These are phyloP conservation scores for Rynchops niger DNA, from an alignment of 2,113 vertebrate genomes.

Conservation along the genomic window DNA sequence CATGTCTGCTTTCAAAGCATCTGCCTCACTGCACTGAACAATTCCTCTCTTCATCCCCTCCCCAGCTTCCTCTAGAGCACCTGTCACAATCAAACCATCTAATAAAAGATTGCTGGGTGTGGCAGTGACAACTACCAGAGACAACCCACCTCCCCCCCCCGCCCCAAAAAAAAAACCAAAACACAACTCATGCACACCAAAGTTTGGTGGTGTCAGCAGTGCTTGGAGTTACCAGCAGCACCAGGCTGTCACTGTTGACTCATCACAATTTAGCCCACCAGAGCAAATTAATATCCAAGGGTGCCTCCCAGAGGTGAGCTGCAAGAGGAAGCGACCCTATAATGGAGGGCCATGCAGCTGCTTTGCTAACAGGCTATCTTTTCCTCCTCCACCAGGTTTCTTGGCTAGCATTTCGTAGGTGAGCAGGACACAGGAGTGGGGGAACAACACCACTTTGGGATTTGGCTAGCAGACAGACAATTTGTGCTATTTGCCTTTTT, in stretches of 20 bases:
- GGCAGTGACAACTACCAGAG: background rate
- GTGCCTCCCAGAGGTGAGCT: constrained; percentile 60
- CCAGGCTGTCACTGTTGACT: background rate
- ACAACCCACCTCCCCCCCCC: no score
- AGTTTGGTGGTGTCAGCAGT: accelerated
- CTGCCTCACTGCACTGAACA: background rate
- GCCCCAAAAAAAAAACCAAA: background rate
- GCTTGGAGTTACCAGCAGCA: background rate
- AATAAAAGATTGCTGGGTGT: background rate
- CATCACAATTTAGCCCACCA: constrained; percentile 20
- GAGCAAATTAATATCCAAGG: constrained; percentile 14
- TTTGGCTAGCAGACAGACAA: background rate
- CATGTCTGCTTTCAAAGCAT: background rate
- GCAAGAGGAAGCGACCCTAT: background rate
- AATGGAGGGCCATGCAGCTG: accelerated
- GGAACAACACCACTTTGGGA: accelerated
- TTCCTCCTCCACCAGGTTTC: background rate
- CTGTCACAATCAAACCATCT: background rate
- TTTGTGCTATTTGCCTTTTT: background rate
- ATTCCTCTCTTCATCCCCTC: background rate
- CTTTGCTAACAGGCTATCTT: background rate
- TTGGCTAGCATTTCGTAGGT: background rate
- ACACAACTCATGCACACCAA: background rate
- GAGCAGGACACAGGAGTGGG: background rate
- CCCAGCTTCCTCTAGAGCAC: background rate